These are phyloP conservation scores for Acleris laterana DNA, from an alignment of 2,888 invertebrate genomes.

Conservation along the genomic window DNA sequence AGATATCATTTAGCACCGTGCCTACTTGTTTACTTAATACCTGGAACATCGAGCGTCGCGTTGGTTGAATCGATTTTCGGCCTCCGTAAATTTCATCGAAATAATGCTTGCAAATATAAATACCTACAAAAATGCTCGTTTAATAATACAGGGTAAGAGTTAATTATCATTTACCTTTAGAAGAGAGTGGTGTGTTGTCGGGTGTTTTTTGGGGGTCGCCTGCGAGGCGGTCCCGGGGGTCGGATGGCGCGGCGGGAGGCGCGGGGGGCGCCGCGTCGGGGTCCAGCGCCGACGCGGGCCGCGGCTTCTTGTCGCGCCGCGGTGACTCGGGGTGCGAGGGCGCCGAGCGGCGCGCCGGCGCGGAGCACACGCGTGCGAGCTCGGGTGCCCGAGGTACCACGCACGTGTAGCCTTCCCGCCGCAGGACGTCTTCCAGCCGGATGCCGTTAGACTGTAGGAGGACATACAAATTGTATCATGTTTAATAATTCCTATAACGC, in stretches of 20 bases:
- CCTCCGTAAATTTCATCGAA: no score
- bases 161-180: constrained; percentile 64
- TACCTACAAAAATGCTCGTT: no score
- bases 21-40: no score
- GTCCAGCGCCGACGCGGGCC: constrained; percentile 47
- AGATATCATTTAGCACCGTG: no score
- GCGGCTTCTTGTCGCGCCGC: constrained; percentile 75
- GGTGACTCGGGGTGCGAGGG: constrained; percentile 76
- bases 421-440: constrained; percentile 68
- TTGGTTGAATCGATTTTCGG: no score
- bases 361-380: constrained; percentile 81
- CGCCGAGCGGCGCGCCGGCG: constrained; percentile 71
- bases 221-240: constrained; percentile 66
- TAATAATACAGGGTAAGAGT: background rate
- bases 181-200: constrained; percentile 78
- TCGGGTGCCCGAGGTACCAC: constrained; percentile 85
- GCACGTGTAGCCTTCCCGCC: constrained; percentile 81
- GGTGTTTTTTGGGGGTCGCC: constrained; percentile 79
- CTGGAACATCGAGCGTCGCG: no score
- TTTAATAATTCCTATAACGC: no score
- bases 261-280: constrained; percentile 40
- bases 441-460: constrained; percentile 46
- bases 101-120: no score
- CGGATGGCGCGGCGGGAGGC: constrained; percentile 44
- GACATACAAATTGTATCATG: no score